Evolutionary conservation across 2,113 vertebrate genomes (phyloP).

Genomic region (Paedocypris sp.): DNA sequence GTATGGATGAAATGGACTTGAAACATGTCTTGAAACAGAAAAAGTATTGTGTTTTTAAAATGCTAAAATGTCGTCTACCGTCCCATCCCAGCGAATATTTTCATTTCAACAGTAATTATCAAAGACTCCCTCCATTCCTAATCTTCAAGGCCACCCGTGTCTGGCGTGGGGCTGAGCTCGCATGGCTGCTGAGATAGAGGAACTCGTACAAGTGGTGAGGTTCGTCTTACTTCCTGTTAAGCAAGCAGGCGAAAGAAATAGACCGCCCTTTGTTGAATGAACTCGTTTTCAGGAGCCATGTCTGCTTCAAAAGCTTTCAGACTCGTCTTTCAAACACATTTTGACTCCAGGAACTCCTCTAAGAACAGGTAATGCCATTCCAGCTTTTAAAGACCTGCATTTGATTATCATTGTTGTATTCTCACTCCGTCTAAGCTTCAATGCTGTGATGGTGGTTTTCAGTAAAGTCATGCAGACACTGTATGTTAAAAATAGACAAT

Average conservation of each 20-base stretch:
- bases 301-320: slow-evolving; percentile 12
- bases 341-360: slow-evolving; percentile 11
- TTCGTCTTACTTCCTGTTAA: slow-evolving; percentile 64
- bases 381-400: not conserved
- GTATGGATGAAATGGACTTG: too few relatives aligned
- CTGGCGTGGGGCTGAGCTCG: slow-evolving; percentile 47
- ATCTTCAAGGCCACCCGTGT: slow-evolving; percentile 58
- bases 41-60: too few relatives aligned
- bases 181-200: slow-evolving; percentile 66
- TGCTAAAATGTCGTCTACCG: not conserved
- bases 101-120: not conserved
- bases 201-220: slow-evolving; percentile 56
- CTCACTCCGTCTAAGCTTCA: not conserved
- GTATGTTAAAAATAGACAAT: too few relatives aligned
- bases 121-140: slow-evolving; percentile 39
- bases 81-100: not conserved
- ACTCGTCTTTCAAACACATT: slow-evolving; percentile 3
- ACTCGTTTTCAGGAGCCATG: slow-evolving; percentile 17
- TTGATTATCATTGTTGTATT: not conserved
- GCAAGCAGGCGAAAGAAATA: slow-evolving; percentile 44
- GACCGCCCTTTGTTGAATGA: slow-evolving; percentile 25
- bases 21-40: too few relatives aligned
- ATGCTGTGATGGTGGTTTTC: not conserved
- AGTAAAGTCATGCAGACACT: too few relatives aligned
- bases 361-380: slow-evolving; percentile 23